Evolutionary conservation across 2,113 vertebrate species (phyloP).

Genomic region (Eurystomus gularis): DNA sequence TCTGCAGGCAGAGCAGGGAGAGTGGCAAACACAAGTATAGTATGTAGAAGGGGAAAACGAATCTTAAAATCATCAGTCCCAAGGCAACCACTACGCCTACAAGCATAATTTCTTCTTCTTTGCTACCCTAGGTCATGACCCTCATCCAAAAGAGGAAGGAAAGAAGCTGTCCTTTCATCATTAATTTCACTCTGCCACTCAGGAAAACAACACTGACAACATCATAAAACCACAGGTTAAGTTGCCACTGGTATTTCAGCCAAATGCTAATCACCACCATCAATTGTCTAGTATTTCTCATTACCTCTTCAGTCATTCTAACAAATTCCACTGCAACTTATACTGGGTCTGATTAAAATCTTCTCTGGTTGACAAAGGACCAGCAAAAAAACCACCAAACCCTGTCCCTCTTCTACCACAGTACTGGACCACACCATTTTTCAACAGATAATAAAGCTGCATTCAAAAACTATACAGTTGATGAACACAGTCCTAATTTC

Average conservation of each 20-base stretch:
- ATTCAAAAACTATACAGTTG: neutral
- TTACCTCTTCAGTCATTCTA: slow-evolving; percentile 36
- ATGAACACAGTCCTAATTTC: neutral
- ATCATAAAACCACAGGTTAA: slow-evolving; percentile 50
- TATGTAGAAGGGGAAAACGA: slow-evolving; percentile 2
- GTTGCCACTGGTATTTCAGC: slow-evolving; percentile 34
- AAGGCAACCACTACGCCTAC: slow-evolving; percentile 52
- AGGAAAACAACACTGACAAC: slow-evolving; percentile 38
- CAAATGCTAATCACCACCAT: slow-evolving; percentile 50
- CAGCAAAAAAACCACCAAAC: neutral
- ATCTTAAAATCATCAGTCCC: slow-evolving; percentile 38
- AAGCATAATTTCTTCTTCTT: slow-evolving; percentile 47
- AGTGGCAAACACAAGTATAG: neutral
- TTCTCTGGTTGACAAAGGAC: neutral
- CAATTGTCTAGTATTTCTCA: slow-evolving; percentile 55
- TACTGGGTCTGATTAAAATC: slow-evolving; percentile 6
- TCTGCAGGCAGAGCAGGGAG: neutral
- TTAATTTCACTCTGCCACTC: slow-evolving; percentile 39
- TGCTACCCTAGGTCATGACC: slow-evolving; percentile 50
- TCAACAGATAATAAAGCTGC: neutral
- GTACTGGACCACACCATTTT: neutral
- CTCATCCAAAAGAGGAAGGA: slow-evolving; percentile 42
- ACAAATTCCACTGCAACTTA: slow-evolving; percentile 17
- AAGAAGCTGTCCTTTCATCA: slow-evolving; percentile 63
- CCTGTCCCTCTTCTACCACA: neutral